These are phyloP conservation scores for sheep (Ovis aries) DNA, from an alignment of 2,113 vertebrate species.

Conservation along the genomic window DNA sequence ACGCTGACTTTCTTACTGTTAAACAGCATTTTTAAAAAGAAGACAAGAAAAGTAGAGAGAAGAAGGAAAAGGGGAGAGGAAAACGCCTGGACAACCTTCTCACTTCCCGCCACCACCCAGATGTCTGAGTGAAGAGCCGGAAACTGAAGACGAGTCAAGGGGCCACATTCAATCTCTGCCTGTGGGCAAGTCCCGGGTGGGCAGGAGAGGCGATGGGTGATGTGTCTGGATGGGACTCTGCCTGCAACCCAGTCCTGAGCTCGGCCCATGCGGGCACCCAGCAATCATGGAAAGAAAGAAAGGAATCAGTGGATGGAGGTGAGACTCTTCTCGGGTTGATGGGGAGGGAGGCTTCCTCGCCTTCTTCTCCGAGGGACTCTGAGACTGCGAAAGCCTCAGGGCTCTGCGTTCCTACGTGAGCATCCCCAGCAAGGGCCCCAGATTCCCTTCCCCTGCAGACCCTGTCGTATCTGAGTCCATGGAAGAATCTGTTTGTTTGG, in stretches of 20 bases:
- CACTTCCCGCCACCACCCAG: conserved; percentile 37
- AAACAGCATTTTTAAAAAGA: conserved; percentile 1
- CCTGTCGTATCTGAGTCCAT: not conserved
- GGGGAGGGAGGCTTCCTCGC: rapidly evolving
- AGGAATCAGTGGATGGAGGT: not conserved
- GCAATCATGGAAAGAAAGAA: not conserved
- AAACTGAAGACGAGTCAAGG: conserved; percentile 43
- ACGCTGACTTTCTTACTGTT: conserved; percentile 61
- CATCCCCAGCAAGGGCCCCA: rapidly evolving
- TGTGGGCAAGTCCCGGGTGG: conserved; percentile 63
- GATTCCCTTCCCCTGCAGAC: not conserved
- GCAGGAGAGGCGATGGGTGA: conserved; percentile 45
- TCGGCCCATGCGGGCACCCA: rapidly evolving
- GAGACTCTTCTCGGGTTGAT: not conserved
- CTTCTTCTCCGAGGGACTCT: rapidly evolving
- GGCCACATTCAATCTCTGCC: conserved; percentile 68
- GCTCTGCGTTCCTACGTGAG: rapidly evolving
- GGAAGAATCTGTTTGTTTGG: not conserved
- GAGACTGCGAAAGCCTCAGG: not conserved
- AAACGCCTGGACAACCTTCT: conserved; percentile 66
- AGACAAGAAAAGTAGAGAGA: not conserved
- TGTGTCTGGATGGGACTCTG: not conserved
- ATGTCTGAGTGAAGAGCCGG: conserved; percentile 54
- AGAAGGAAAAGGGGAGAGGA: not conserved
- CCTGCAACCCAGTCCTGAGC: rapidly evolving